Evolutionary conservation across 2,888 invertebrate species (phyloP).

Genomic region (Caenorhabditis sp.): DNA sequence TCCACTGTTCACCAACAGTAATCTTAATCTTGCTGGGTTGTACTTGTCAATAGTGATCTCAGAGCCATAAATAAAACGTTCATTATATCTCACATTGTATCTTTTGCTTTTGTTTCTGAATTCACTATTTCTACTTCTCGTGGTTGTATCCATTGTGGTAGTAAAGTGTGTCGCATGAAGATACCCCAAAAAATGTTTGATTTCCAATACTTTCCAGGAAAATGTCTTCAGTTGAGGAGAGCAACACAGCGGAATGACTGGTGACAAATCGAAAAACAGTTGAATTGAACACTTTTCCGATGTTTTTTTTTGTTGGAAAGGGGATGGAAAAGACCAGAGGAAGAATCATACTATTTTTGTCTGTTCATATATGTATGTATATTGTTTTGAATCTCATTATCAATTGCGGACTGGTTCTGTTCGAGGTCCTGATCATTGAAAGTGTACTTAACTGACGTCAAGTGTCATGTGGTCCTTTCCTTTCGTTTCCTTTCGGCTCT

Average conservation of each 20-base stretch:
- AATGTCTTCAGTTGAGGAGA: not conserved
- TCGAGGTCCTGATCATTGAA: conserved; percentile 26
- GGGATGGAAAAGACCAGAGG: not conserved
- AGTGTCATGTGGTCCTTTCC: conserved; percentile 29
- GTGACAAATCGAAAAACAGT: conserved; percentile 11
- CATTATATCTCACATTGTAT: too few relatives aligned
- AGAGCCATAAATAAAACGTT: too few relatives aligned
- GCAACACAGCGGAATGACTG: not conserved
- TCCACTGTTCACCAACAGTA: conserved; percentile 21
- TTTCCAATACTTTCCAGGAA: not conserved
- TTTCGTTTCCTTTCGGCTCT: not conserved
- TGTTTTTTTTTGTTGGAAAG: not conserved
- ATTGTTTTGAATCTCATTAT: conserved; percentile 13
- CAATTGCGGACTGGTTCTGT: conserved; percentile 5
- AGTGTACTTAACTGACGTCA: conserved; percentile 37
- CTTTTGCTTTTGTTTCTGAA: too few relatives aligned
- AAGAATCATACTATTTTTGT: conserved; percentile 3
- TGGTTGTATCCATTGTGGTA: too few relatives aligned
- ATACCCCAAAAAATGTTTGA: too few relatives aligned
- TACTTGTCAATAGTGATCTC: too few relatives aligned
- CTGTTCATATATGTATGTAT: too few relatives aligned
- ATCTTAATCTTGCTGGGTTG: too few relatives aligned
- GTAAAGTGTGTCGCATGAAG: too few relatives aligned
- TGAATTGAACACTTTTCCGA: conserved; percentile 31
- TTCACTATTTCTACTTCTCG: too few relatives aligned